Evolutionary conservation across 2,797 vertebrate genomes (phyloP).

Genomic region (Danio choprae): DNA sequence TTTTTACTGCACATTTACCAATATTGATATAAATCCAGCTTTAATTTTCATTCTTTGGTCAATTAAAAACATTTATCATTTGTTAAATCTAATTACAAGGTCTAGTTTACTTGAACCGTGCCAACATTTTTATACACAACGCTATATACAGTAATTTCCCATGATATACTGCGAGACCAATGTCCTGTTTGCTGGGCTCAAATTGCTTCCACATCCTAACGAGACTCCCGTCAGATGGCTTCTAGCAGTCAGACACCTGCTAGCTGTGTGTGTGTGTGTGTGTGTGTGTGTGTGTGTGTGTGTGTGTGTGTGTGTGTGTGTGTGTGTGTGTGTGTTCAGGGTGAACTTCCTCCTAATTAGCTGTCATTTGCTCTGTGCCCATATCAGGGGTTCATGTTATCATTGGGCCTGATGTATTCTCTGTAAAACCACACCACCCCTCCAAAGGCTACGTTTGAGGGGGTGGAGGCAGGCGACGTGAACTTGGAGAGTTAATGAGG

Average conservation of each 20-base stretch:
- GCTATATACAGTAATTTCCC: background rate
- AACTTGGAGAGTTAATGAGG: constrained; percentile 52
- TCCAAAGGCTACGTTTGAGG: constrained; percentile 46
- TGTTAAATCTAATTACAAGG: background rate
- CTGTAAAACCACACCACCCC: constrained; percentile 32
- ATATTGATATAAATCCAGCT: background rate
- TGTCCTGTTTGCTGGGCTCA: constrained; percentile 24
- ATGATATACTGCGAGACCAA: background rate
- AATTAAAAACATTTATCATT: background rate
- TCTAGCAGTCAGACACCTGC: constrained; percentile 46
- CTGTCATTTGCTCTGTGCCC: constrained; percentile 42
- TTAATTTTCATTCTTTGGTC: background rate
- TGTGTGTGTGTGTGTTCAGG: constrained; percentile 31
- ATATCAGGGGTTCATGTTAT: constrained; percentile 44
- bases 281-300: too few species aligned
- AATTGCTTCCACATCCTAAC: constrained; percentile 20
- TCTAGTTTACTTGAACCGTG: background rate
- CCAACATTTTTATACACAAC: background rate
- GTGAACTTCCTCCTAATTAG: constrained; percentile 54
- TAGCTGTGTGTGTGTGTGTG: constrained; percentile 11
- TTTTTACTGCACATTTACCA: background rate
- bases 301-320: constrained; percentile 20
- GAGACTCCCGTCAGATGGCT: constrained; percentile 35
- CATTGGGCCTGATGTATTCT: constrained; percentile 48
- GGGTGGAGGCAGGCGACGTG: constrained; percentile 32